Conservation (phyloP, 1,140 invertebrate species). For the Chrysomallon squamiferum region DNA sequence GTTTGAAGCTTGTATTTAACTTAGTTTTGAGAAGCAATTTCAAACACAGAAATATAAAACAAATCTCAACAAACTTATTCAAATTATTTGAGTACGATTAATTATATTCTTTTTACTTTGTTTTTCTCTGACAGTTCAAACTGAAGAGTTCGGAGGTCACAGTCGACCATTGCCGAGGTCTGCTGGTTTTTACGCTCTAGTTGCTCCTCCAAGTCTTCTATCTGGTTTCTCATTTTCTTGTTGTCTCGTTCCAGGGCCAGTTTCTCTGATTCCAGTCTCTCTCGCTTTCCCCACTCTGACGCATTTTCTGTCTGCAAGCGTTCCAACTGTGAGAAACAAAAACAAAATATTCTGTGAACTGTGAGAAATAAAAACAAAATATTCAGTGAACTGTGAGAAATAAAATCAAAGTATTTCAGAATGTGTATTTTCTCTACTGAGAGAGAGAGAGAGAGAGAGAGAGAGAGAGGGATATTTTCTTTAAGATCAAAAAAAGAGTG, state of each 20-base stretch:
- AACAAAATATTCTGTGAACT: slow-evolving; percentile 68
- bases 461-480: too few species aligned
- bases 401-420: too few species aligned
- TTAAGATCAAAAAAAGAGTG: too few species aligned
- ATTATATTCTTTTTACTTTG: slow-evolving; percentile 66
- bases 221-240: slow-evolving; percentile 82
- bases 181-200: slow-evolving; percentile 66
- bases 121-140: slow-evolving; percentile 77
- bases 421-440: too few species aligned
- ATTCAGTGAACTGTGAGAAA: slow-evolving; percentile 72
- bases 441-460: too few species aligned
- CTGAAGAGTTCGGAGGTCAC: slow-evolving; percentile 75
- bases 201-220: slow-evolving; percentile 81
- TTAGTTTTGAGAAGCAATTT: too few species aligned
- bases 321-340: slow-evolving; percentile 73
- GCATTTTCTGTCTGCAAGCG: slow-evolving; percentile 89
- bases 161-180: slow-evolving; percentile 66
- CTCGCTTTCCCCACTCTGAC: slow-evolving; percentile 89
- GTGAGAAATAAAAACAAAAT: slow-evolving; percentile 41
- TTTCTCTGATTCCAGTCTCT: slow-evolving; percentile 89
- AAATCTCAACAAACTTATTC: too few species aligned
- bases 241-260: slow-evolving; percentile 86
- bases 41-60: too few species aligned
- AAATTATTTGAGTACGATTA: too few species aligned
- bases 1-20: too few species aligned